Evolutionary conservation across 2,797 vertebrate species (phyloP).

Genomic region (Coregonus ussuriensis): DNA sequence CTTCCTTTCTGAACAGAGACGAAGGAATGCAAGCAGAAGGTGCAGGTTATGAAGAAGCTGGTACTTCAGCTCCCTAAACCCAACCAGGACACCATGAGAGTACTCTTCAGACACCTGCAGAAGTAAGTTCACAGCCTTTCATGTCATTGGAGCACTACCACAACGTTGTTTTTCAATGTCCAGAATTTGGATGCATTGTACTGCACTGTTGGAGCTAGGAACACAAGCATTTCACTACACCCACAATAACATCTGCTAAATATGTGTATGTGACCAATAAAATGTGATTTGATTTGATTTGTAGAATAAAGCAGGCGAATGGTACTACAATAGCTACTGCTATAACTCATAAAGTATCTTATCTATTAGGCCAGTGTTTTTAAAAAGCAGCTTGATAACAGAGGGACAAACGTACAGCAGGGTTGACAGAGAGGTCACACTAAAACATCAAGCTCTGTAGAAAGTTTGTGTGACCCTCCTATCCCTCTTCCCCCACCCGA

Average conservation of each 20-base stretch:
- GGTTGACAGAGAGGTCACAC: constrained; percentile 23
- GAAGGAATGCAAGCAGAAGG: constrained; percentile 75
- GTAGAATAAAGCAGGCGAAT: neutral
- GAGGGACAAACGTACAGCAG: neutral
- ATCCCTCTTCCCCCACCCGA: neutral
- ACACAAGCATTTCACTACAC: too few species aligned
- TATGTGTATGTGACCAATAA: too few species aligned
- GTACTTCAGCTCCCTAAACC: constrained; percentile 85
- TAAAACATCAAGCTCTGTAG: neutral
- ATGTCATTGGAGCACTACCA: neutral
- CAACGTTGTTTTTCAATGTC: neutral
- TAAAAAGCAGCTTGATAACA: too few species aligned
- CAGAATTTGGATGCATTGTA: neutral
- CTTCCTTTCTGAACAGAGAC: constrained; percentile 75
- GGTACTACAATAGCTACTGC: neutral
- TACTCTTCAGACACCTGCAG: constrained; percentile 87
- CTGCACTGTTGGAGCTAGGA: too few species aligned
- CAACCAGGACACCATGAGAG: constrained; percentile 90
- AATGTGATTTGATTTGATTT: neutral
- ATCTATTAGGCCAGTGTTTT: neutral
- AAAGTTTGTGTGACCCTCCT: neutral
- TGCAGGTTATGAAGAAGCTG: constrained; percentile 80
- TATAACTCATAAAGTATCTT: neutral
- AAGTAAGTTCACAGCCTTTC: constrained; percentile 77
- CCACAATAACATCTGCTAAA: too few species aligned